Conservation (phyloP, 2,888 invertebrate genomes). For the Lymantria monacha region DNA sequence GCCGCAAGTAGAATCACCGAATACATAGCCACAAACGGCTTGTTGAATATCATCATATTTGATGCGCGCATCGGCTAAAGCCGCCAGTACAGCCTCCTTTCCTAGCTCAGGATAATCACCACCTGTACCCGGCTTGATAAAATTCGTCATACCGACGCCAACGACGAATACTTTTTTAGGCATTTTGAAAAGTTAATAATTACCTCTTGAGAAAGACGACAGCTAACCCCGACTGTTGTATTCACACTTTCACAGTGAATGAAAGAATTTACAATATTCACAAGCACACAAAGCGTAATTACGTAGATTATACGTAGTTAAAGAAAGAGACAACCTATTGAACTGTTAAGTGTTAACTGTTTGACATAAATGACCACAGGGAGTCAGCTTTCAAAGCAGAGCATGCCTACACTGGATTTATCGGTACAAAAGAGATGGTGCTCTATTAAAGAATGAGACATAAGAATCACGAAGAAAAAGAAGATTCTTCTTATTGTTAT, state of each 20-base stretch:
- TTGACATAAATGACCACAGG: no score
- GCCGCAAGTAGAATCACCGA: constrained; percentile 97
- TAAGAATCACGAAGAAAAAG: no score
- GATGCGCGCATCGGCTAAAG: constrained; percentile 91
- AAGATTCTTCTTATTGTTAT: no score
- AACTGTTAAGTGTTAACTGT: no score
- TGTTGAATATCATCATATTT: constrained; percentile 90
- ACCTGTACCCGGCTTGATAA: constrained; percentile 95
- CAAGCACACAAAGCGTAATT: no score
- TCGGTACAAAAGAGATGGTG: no score
- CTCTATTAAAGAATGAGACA: no score
- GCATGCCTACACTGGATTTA: no score
- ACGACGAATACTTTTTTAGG: constrained; percentile 90
- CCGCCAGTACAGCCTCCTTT: constrained; percentile 94
- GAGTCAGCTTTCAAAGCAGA: no score
- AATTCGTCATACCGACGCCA: constrained; percentile 99
- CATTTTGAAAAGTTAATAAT: constrained; percentile 66
- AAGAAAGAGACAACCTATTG: no score
- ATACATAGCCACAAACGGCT: constrained; percentile 96
- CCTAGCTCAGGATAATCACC: constrained; percentile 98
- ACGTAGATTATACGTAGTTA: no score
- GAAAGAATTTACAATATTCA: no score
- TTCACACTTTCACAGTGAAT: constrained; percentile 30
- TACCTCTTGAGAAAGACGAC: constrained; percentile 63
- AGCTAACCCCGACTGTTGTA: constrained; percentile 46